Evolutionary conservation across 2,797 vertebrate genomes (phyloP), one percentile per base, ranked within the genome.

Genomic region (Heteromormyrus szaboi): DNA sequence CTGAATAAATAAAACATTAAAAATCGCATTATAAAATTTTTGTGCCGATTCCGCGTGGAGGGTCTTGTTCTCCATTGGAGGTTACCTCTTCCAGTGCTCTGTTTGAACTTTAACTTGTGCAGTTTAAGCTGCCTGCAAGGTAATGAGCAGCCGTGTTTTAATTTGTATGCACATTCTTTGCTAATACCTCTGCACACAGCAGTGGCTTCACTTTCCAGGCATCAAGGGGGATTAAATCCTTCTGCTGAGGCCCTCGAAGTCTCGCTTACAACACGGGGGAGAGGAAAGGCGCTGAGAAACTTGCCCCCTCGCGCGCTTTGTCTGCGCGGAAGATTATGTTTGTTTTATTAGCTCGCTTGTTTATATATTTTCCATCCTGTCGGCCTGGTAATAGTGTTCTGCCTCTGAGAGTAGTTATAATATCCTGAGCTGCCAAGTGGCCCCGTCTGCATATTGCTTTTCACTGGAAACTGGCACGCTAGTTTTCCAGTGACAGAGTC

Each of bases 281-380:
- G 17, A 6, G 37, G 17, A 79, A 41, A 17, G 33, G 6, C 14
- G 0, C 14, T 19, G 37, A 41, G 68, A 19, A 79, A 79, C 37
- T 17, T 41, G 72, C 72, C 41, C 41, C 72, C 37, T 46, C 14
- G 7, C 19, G 19, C 12, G 65, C 12, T 79, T 79, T 44, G 37
- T 79, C 37, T 46, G 41, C 29, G 72, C 41, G 1, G 72, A 46
- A 46, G 41, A 79, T 79, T 44, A 79, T 46, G 72, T 41, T 79
- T 79, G 72, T 79, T 79, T 79, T 79, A 79, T 79, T 79, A 79
- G 72, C 37, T 79, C 41, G 2, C 72, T 46, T 79, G 72, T 79
- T 79, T 79, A 44, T 79, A n/a, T 79, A 79, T 79, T 79, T 79
- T 41, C 41, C 72, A 79, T 79, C 14, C 72, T 79, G 37, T 79